phyloP scores from a whole-genome alignment of 2,797 vertebrate genomes.

The Ceyx erithaca region DNA sequence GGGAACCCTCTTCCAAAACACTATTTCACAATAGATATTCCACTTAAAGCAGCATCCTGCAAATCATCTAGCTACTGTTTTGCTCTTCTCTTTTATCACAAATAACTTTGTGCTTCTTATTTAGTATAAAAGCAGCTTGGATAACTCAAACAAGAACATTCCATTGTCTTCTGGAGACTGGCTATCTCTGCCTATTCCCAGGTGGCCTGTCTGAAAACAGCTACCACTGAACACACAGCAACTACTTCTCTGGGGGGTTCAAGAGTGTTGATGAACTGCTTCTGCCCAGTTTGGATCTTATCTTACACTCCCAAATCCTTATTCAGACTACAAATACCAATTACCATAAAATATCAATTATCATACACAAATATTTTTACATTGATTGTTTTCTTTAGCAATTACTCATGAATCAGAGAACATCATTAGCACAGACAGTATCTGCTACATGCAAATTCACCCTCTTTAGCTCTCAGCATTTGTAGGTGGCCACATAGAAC shows the following conservation, averaged over 20 bases:
- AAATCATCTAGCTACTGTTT: background rate
- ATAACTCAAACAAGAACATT: background rate
- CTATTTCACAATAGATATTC: background rate
- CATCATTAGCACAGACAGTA: background rate
- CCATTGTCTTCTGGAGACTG: background rate
- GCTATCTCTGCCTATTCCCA: background rate
- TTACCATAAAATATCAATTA: background rate
- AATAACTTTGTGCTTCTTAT: background rate
- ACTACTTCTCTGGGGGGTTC: background rate
- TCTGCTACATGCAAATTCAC: background rate
- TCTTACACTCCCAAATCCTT: background rate
- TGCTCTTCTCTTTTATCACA: background rate
- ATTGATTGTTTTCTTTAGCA: background rate
- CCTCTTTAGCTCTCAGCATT: background rate
- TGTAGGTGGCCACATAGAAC: fast-evolving
- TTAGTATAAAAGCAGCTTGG: background rate
- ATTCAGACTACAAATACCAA: background rate
- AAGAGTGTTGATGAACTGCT: background rate
- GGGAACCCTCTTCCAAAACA: background rate
- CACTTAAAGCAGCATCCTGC: background rate
- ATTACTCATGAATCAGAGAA: background rate
- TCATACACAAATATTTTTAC: background rate
- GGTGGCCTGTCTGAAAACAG: background rate
- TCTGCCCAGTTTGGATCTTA: background rate
- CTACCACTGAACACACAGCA: background rate